Percentiles rank a stretch among this genome's conserved stretches.
These are phyloP conservation scores for Furnarius figulus DNA, from an alignment of 2,113 vertebrate genomes.

Conservation along the genomic window DNA sequence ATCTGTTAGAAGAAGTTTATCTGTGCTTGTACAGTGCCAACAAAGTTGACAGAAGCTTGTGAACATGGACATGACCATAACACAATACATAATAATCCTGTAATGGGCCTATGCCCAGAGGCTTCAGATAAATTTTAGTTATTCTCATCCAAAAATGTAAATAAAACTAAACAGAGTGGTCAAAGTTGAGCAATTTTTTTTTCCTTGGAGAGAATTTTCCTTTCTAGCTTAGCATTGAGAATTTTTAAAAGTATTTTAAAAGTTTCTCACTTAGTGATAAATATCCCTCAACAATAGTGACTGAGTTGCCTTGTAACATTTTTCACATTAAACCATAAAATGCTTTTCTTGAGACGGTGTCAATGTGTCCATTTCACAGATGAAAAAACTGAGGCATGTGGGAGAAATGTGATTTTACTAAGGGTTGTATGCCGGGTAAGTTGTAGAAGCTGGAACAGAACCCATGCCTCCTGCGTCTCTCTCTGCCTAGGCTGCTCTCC, in stretches of 20 bases:
- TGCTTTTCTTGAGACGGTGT: not conserved
- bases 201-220: not conserved
- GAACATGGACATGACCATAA: not conserved
- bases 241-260: not conserved
- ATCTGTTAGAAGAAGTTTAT: constrained; percentile 16
- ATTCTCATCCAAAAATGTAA: not conserved
- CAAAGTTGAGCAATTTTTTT: not conserved
- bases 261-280: not conserved
- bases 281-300: not conserved
- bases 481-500: not conserved
- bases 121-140: not conserved
- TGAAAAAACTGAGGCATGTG: not conserved
- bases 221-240: not conserved
- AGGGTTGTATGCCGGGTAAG: not conserved
- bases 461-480: not conserved
- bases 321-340: not conserved
- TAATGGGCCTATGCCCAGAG: not conserved
- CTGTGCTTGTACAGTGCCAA: not conserved
- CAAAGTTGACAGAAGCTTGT: not conserved
- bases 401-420: constrained; percentile 5
- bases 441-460: not conserved
- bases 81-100: not conserved
- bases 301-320: not conserved
- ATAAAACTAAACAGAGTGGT: not conserved
- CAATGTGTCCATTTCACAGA: not conserved